Evolutionary conservation across 2,797 vertebrate genomes (phyloP), one percentile per base, ranked within the genome.

Genomic region (Simalia tracyae): DNA sequence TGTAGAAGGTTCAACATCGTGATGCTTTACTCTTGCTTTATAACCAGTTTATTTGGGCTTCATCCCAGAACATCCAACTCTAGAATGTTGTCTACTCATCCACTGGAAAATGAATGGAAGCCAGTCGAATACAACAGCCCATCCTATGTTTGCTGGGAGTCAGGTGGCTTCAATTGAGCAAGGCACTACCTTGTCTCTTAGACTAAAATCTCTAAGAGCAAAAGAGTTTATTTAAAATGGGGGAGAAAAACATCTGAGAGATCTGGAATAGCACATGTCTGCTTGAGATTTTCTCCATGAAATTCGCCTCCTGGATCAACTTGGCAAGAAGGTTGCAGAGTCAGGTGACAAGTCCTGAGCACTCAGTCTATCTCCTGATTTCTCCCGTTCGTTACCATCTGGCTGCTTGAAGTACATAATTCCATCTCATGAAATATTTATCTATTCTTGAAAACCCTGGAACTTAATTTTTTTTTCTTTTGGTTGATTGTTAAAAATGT

Each of bases 1-100:
- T 96, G 90, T 94, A 96, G 92, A 94, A 36, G 66, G 95, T 96
- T 60, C 96, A 95, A 93, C 89, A 96, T 0, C 94, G 96, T 0
- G 96, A 97, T 0, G 93, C 94, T 6, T 7, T 96, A 76, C 94
- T 97, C 24, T 91, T 97, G 89, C 95, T 96, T 63, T 96, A 94
- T 0, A 94, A 97, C 89, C 95, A 96, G 94, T 95, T 95, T 0
- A 54, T 28, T 0, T 81, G 89, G 36, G 76, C 84, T 93, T 89
- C 90, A 1, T 1, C n/a, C 0, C 92, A 36, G 0, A 86, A 81
- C 42, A 15, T 1, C 85, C 93, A 92, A 89, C 11, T 2, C 93
- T 96, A 95, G 93, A 19, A 31, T 28, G n/a, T 86, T 9, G 17
- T 0, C 0, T 4, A 0, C 42, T 4, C 72, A 86, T 63, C 64